Conservation (phyloP, 2,888 invertebrate species). For the Eudemis profundana region DNA sequence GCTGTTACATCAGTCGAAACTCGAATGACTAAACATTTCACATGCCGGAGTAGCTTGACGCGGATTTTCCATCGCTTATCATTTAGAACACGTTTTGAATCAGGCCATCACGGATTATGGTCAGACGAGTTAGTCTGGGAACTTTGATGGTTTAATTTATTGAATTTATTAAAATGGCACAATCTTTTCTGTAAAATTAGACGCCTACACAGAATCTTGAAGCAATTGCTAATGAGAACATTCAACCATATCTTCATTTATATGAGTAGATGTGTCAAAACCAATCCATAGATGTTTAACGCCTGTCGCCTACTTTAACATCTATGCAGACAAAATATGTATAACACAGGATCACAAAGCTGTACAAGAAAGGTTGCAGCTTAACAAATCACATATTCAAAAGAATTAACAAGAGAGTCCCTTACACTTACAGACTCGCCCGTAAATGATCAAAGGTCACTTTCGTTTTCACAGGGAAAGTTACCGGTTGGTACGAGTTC, state of each 20-base stretch:
- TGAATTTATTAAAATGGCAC: neutral
- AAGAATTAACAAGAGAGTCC: neutral
- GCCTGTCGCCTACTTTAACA: no score
- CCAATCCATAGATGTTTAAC: no score
- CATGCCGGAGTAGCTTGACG: conserved; percentile 16
- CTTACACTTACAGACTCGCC: conserved; percentile 6
- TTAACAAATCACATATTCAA: neutral
- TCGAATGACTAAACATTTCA: conserved; percentile 22
- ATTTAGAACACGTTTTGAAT: conserved; percentile 38
- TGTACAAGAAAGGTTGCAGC: neutral
- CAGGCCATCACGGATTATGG: conserved; percentile 22
- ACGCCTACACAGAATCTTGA: no score
- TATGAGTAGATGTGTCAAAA: no score
- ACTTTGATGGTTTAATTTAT: conserved; percentile 3
- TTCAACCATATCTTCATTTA: no score
- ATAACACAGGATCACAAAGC: neutral
- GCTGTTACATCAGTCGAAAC: conserved; percentile 35
- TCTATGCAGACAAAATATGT: no score
- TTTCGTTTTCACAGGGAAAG: conserved; percentile 41
- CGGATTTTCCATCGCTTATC: conserved; percentile 35
- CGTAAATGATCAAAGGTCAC: conserved; percentile 34
- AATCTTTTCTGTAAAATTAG: neutral
- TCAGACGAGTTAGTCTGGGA: conserved; percentile 26
- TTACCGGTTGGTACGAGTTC: conserved; percentile 21
- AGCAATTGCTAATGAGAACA: no score